phyloP scores from a whole-genome alignment of 1,140 invertebrate species.

The Aphaenogaster floridana region DNA sequence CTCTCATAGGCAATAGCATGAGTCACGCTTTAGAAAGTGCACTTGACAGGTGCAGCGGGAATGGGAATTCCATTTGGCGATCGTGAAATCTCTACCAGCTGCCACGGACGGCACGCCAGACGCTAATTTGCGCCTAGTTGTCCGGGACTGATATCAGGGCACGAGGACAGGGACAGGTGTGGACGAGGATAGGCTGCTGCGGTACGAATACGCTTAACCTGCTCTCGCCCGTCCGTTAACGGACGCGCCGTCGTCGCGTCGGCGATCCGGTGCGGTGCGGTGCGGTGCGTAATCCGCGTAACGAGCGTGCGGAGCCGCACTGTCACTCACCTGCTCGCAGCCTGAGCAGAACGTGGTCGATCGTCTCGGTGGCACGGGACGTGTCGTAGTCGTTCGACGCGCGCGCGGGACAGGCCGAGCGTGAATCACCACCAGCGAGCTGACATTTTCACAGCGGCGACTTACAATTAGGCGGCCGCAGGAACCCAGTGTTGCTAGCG shows the following conservation, averaged over 20 bases:
- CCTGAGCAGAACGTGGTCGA: slow-evolving; percentile 56
- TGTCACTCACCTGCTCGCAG: slow-evolving; percentile 59
- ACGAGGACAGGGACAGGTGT: neutral
- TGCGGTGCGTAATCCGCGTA: neutral
- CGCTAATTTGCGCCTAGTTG: neutral
- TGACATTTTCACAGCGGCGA: slow-evolving; percentile 76
- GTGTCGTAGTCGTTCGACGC: slow-evolving; percentile 50
- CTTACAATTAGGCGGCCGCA: neutral
- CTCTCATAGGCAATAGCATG: slow-evolving; percentile 4
- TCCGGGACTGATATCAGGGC: neutral
- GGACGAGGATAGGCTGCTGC: neutral
- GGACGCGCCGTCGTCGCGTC: neutral
- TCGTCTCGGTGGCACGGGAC: slow-evolving; percentile 54
- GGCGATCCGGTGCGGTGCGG: neutral
- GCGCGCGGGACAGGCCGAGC: slow-evolving; percentile 1
- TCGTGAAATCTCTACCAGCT: neutral
- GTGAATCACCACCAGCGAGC: slow-evolving; percentile 75
- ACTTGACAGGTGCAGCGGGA: slow-evolving; percentile 26
- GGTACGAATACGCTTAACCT: slow-evolving; percentile 20
- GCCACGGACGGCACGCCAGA: neutral
- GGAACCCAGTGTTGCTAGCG: neutral
- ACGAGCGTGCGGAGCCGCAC: neutral
- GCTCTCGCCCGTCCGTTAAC: neutral
- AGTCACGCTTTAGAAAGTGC: slow-evolving; percentile 55
- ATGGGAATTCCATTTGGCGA: neutral